Base-by-base conservation (phyloP, 2,797 vertebrate genomes). In the Taeniopygia guttata region DNA sequence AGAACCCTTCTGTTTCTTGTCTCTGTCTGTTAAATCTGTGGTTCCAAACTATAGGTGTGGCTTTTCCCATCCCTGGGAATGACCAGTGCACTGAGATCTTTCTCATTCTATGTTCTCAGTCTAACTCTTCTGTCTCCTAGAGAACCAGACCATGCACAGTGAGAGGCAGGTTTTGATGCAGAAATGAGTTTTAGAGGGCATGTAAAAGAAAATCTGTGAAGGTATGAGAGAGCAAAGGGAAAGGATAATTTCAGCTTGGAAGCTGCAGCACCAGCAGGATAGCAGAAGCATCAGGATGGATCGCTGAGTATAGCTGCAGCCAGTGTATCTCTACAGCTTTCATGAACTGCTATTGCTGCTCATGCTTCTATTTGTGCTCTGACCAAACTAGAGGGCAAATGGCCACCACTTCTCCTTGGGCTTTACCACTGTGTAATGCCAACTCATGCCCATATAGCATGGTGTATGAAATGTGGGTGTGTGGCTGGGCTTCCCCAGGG, bases 261-360 rank as follows among this genome's bases (percentile, higher is more conserved):
- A 36, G 23, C 34, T 74, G 10, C 68, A 70, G 21, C 10, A n/a
- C 15, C 38, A 86, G 15, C 23, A 55, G 23, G 21, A 23, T 13
- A 62, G 32, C 18, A 27, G 40, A 22, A 74, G 0, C 17, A 52
- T 42, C 1, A 10, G 18, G 16, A n/a, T 1, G 2, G 29, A 23
- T 20, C 32, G 3, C 0, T 64, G 38, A 55, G 5, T 0, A 0
- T 4, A 15, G 23, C 0, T 58, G 34, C 11, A 32, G 22, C 5
- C 56, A 34, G 7, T 7, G 19, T 12, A 30, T 20, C 49, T 79
- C 51, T 55, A 25, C 11, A 69, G 19, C 8, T n/a, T 87, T 54
- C 36, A 26, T 6, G 5, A 75, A 19, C 9, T 90, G 22, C 25
- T 79, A 0, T 19, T 40, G 13, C 7, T 42, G 27, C 14, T 66